Evolutionary conservation across 2,113 vertebrate species (phyloP).

Genomic region (Uria aalge): DNA sequence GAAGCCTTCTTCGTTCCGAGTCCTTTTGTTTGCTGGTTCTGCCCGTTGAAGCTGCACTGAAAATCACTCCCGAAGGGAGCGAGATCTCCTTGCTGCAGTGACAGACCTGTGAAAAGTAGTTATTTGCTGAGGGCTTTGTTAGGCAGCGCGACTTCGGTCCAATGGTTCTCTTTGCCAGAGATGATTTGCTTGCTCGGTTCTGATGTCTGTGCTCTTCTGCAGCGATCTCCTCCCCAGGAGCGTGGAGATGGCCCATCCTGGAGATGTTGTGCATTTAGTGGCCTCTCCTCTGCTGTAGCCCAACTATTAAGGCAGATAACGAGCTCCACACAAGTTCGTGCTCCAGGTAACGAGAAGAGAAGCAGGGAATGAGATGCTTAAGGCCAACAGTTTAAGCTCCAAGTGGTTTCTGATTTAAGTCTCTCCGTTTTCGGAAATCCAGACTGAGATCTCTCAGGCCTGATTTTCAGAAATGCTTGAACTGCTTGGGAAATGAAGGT

Average conservation of each 20-base stretch:
- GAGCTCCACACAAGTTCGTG: background rate
- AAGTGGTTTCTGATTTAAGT: background rate
- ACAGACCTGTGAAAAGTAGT: background rate
- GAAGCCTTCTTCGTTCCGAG: background rate
- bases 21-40: background rate
- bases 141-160: too few species aligned
- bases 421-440: background rate
- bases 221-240: background rate
- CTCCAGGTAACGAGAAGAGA: background rate
- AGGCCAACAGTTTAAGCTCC: background rate
- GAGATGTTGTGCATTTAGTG: accelerated
- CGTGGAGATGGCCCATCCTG: background rate
- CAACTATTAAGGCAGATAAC: background rate
- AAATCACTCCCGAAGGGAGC: background rate
- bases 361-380: background rate
- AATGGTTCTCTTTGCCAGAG: background rate
- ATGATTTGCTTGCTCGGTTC: background rate
- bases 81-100: background rate
- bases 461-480: background rate
- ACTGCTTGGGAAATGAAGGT: background rate
- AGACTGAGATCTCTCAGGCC: background rate
- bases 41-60: background rate
- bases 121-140: background rate
- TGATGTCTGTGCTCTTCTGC: background rate
- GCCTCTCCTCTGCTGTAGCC: background rate